Percentiles rank a stretch among this genome's conserved stretches.
Conservation (phyloP, 2,888 invertebrate species). For the Clanis bilineata region DNA sequence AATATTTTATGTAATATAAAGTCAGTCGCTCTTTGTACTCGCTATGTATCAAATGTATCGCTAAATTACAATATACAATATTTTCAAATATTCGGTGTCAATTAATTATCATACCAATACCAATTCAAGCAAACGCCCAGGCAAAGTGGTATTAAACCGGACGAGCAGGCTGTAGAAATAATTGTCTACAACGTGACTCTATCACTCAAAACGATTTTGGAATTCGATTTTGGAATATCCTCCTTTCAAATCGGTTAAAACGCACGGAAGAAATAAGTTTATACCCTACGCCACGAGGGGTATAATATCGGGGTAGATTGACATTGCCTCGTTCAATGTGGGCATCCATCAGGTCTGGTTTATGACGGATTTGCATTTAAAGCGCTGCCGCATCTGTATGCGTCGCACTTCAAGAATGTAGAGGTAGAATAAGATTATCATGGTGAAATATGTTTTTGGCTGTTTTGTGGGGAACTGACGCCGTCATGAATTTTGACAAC, state of each 20-base stretch:
- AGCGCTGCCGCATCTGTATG: conserved; percentile 2
- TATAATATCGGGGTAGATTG: not conserved
- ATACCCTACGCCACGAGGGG: not conserved
- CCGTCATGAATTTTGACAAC: not conserved
- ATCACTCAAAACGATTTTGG: no score
- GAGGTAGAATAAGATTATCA: not conserved
- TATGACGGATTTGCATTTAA: conserved; percentile 14
- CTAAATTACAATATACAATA: no score
- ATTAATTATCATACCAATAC: no score
- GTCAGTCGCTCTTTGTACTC: no score
- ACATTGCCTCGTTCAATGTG: conserved; percentile 4
- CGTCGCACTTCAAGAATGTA: not conserved
- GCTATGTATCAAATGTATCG: no score
- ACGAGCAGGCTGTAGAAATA: no score
- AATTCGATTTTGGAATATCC: no score
- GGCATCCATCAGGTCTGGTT: conserved; percentile 10
- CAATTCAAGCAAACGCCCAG: no score
- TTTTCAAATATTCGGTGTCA: no score
- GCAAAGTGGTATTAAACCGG: no score
- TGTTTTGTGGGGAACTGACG: not conserved
- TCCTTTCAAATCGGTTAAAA: not conserved
- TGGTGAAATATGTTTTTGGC: not conserved
- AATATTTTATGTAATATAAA: no score
- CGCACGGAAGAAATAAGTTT: not conserved
- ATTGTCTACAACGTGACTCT: no score